phyloP scores from a whole-genome alignment of 2,888 invertebrate genomes.

The Drosophila imparisetae region DNA sequence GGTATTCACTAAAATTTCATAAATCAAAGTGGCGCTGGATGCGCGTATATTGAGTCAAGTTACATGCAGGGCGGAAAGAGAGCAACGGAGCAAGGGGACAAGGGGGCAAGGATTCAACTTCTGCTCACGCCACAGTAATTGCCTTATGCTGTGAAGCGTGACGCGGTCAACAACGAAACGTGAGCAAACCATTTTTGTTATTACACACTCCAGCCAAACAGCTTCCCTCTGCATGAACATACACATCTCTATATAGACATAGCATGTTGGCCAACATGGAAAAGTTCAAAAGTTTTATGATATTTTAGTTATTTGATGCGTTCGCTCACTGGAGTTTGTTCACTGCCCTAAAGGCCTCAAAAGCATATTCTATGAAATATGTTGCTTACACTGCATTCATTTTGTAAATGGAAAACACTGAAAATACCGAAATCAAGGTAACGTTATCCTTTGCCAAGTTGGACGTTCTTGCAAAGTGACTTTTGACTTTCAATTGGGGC shows the following conservation, averaged over 20 bases:
- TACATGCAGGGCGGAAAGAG: conserved; percentile 2
- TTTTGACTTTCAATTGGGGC: not conserved
- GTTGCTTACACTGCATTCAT: conserved; percentile 45
- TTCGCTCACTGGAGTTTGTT: conserved; percentile 33
- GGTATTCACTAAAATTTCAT: conserved; percentile 67
- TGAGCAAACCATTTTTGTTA: conserved; percentile 71
- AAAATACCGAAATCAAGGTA: not conserved
- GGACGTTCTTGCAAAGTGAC: not conserved
- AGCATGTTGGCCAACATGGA: conserved; percentile 34
- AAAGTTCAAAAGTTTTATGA: conserved; percentile 73
- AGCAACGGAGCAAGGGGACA: not conserved
- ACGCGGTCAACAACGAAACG: conserved; percentile 76
- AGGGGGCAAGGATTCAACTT: conserved; percentile 51
- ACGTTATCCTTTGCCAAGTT: not conserved
- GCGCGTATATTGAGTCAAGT: conserved; percentile 45
- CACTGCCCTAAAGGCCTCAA: conserved; percentile 11
- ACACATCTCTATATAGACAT: conserved; percentile 17
- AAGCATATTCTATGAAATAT: conserved; percentile 29
- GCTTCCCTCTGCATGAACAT: conserved; percentile 2
- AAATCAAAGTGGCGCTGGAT: conserved; percentile 65
- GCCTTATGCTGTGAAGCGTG: conserved; percentile 76
- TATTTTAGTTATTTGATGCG: conserved; percentile 67
- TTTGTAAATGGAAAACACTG: conserved; percentile 43
- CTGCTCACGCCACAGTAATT: conserved; percentile 68
- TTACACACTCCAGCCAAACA: conserved; percentile 42